Evolutionary conservation across 1,140 invertebrate species (phyloP), one percentile per base, ranked within the genome.

Genomic region (Euwallacea similis): DNA sequence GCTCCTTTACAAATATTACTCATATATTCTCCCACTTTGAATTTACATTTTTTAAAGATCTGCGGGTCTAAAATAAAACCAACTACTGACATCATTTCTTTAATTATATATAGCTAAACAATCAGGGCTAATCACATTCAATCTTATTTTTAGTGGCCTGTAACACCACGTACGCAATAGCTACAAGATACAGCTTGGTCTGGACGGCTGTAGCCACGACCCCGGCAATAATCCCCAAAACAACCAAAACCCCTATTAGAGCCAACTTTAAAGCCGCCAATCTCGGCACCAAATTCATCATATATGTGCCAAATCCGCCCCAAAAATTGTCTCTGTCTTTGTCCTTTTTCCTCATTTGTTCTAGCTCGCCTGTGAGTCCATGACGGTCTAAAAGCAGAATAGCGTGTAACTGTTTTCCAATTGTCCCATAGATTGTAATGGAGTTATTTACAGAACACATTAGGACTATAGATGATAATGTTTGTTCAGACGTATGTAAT

Each of bases 81-180:
- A 33, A 33, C 4, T 33, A 33, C 21, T 33, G 21, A 33, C 21
- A 33, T 33, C 1, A 33, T 33, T 33, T 4, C 21, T 33, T 33
- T 33, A 33, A 33, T 33, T 33, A 33, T 4, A 33, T 2, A 33
- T 33, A 33, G 21, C 21, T 33, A 33, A 33, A 33, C 21, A 33
- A 33, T 33, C 21, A 33, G 21, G 21, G 1, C 4, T 33, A 2
- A 33, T 50, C 46, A 64, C 55, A 69, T 43, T 44, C 42, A 13
- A 69, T 54, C 43, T 63, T 54, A 69, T 69, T 69, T 46, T 55
- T 56, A 42, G 62, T 69, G 0, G 68, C 68, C 47, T 69, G 68
- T 21, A 69, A 54, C n/a, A 63, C 33, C 33, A 69, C 68, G 11
- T 13, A 53, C 16, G 55, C 16, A 33, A 69, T 69, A 42, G 68